Evolutionary conservation across 1,140 invertebrate genomes (phyloP), one percentile per base, ranked within the genome.

Genomic region (Sogatella furcifera): DNA sequence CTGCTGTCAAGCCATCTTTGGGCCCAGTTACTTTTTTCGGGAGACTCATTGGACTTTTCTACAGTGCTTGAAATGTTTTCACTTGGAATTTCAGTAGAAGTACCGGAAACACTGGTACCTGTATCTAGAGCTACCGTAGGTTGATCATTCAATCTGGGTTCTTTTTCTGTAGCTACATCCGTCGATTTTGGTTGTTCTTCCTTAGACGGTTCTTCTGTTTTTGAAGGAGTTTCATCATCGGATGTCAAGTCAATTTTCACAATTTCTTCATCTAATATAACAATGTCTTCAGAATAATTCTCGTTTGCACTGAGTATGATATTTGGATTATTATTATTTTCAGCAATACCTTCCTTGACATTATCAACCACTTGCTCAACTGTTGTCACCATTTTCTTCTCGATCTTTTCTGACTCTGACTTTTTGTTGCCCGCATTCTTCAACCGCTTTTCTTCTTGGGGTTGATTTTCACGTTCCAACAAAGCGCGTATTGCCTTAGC

Each of bases 401-500:
- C 42, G n/a, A 57, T 46, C 15, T 2, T 8, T 28, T 28, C 42
- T 24, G 44, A 34, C 57, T 64, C 38, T 24, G 42, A 5, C 15
- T 38, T 46, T 41, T 34, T 41, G 44, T 44, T 34, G 19, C 17
- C 38, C 57, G 46, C 53, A 55, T n/a, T 55, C 14, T 52, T 59
- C 11, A n/a, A 13, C 41, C 13, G 57, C 31, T 56, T 56, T 28
- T 62, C 53, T 46, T 59, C 55, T 62, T 55, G 31, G 53, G n/a
- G 58, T 15, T 17, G 55, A 52, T 55, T 19, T 15, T 44, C 53
- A 28, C 43, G 52, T 59, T 61, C 57, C 19, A 63, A 52, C 10
- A 80, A 69, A 57, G 77, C 77, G 68, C 76, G 70, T 58, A 79
- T 78, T 11, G 78, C 77, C 41, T 76, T 69, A 13, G 77, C 77